A percentile compares a stretch with the other conserved stretches of the same genome.
phyloP scores from a whole-genome alignment of 1,140 invertebrate genomes.

The Drosophila ficusphila region DNA sequence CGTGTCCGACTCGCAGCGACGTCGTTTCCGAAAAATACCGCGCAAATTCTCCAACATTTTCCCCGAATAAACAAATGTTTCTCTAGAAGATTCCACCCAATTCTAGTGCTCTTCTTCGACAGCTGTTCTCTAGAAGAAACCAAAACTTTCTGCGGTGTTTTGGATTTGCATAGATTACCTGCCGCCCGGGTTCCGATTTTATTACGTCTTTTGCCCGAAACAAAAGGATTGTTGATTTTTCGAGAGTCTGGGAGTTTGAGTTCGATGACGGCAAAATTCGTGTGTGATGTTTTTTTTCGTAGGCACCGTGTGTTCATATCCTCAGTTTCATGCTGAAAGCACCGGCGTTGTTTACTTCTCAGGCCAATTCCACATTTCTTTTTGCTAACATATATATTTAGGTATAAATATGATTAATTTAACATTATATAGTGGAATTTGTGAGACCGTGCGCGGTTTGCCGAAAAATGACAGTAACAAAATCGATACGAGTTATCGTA shows the following conservation, averaged over 20 bases:
- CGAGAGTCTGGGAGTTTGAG: slow-evolving; percentile 10
- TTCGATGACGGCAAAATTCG: slow-evolving; percentile 22
- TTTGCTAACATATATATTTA: background rate
- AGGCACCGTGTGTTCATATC: background rate
- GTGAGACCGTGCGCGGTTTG: background rate
- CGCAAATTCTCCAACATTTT: slow-evolving; percentile 74
- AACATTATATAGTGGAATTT: slow-evolving; percentile 16
- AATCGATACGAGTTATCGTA: background rate
- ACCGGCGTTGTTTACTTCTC: background rate
- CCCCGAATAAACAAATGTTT: background rate
- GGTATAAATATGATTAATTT: slow-evolving; percentile 15
- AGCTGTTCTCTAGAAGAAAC: slow-evolving; percentile 8
- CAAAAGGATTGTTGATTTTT: slow-evolving; percentile 20
- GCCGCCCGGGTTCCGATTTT: background rate
- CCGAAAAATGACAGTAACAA: background rate
- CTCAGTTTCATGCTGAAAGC: slow-evolving; percentile 4
- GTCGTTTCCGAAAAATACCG: slow-evolving; percentile 75
- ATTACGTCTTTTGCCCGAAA: background rate
- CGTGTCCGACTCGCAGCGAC: slow-evolving; percentile 47
- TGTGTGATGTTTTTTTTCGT: background rate
- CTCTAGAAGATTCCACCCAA: slow-evolving; percentile 46
- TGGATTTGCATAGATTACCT: slow-evolving; percentile 35
- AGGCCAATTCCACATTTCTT: background rate
- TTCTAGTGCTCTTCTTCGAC: background rate
- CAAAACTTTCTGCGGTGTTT: background rate